Conservation (phyloP, 2,797 vertebrate species). For the Cynopterus sphinx region DNA sequence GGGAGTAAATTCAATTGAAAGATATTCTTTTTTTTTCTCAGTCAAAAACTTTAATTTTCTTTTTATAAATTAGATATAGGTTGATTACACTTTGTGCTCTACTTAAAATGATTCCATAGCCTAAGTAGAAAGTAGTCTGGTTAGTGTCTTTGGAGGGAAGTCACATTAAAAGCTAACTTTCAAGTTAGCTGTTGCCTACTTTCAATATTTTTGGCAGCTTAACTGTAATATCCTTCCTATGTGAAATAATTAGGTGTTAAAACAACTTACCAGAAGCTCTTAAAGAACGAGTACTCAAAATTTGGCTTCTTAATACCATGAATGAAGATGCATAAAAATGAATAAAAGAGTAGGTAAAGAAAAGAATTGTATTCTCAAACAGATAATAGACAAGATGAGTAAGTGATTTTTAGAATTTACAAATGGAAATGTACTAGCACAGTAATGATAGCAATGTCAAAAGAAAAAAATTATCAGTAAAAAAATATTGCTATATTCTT, state of each 20-base stretch:
- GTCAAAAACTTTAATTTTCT: slow-evolving; percentile 39
- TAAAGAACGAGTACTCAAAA: slow-evolving; percentile 19
- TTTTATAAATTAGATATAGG: slow-evolving; percentile 42
- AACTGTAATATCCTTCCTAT: background rate
- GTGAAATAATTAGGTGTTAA: slow-evolving; percentile 1
- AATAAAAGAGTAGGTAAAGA: background rate
- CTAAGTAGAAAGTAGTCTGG: background rate
- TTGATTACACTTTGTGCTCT: background rate
- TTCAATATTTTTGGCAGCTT: slow-evolving; percentile 5
- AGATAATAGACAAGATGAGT: background rate
- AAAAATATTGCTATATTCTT: background rate
- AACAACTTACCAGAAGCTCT: slow-evolving; percentile 30
- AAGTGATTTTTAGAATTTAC: slow-evolving; percentile 17
- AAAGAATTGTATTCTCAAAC: slow-evolving; percentile 12
- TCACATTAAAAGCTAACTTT: slow-evolving; percentile 9
- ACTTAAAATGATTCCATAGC: background rate
- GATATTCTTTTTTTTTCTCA: background rate
- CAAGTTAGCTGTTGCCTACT: background rate
- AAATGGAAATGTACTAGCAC: slow-evolving; percentile 31
- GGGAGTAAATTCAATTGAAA: background rate
- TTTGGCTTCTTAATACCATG: slow-evolving; percentile 17
- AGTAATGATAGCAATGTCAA: background rate
- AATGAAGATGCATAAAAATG: slow-evolving; percentile 16
- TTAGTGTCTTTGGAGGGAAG: background rate
- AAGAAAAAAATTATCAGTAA: slow-evolving; percentile 7